Base-by-base conservation (phyloP, 2,888 invertebrate species). In the Pyrrhosoma nymphula region DNA sequence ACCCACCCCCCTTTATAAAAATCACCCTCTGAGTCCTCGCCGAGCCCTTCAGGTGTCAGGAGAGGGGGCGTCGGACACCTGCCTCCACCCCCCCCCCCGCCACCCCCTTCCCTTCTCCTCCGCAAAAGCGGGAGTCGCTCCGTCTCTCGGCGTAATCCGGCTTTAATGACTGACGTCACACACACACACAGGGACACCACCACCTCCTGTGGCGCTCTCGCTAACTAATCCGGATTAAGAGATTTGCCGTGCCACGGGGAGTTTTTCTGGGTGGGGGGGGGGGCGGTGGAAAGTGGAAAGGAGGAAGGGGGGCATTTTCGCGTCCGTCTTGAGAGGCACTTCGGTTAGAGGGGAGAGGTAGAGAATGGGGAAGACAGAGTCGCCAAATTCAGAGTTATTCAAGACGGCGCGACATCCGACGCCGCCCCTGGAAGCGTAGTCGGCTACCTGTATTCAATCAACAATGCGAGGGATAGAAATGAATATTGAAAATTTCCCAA, bases 161-260 rank as follows among this genome's bases (percentile, higher is more conserved):
- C 91, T 91, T 69, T 91, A 91, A 91, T 91, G 91, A 91, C 35
- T 91, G 91, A 91, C 91, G 91, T 91, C 91, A 69, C 47, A 47
- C 47, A 47, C 47, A 47, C 47, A 47, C 60, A 60, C 91, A 69
- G 60, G 91, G 91, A 91, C 91, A 69, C 91, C 91, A 39, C 63
- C 91, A 63, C 82, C 82, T 82, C 35, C 18, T 60, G 82, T 16
- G 14, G 82, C 30, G 82, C 89, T 30, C 91, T 30, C 91, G 60
- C 91, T 63, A 91, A 69, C 63, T 91, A 91, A 91, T 91, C 91
- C 91, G 91, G 91, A 91, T 91, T 91, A 91, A 91, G 91, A 91
- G 91, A 91, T 91, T 63, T 91, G 60, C 63, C 39, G n/a, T 26
- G 89, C 35, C n/a, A 56, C 26, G n/a, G 89, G 89, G n/a, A 39